Base-by-base conservation (phyloP, 2,888 invertebrate genomes). In the Cyaniris semiargus region DNA sequence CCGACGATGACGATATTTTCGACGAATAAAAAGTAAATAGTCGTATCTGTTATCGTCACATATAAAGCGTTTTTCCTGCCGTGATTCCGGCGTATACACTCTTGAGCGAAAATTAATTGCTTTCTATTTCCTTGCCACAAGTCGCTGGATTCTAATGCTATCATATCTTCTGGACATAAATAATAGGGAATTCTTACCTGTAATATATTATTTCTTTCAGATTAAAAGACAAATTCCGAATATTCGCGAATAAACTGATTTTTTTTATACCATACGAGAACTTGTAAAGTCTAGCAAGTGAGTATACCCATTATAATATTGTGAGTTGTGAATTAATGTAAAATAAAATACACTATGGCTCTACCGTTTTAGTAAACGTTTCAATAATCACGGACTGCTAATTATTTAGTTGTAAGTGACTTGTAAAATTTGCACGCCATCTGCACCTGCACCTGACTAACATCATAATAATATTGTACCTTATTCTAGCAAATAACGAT, bases 61-160 rank as follows among this genome's bases (percentile, higher is more conserved):
- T 66, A 5, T 66, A 66, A 31, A 31, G 15, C 6, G 13, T 31
- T 71, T 71, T 38, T 71, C 4, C 10, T 8, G 18, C 31, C 70
- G 70, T 70, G 34, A 70, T 38, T n/a, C 71, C 10, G n/a, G n/a
- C n/a, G 38, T 71, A n/a, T 38, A 38, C 38, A 27, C 66, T 66
- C 27, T 6, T 66, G 15, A 66, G 38, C 71, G 38, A 71, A 71
- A 71, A 71, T 71, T 71, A 71, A 71, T 71, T 38, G 71, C 71
- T 71, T 71, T 71, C 71, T 71, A 70, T 71, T 71, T 71, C 71
- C 71, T 38, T 21, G 21, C 38, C n/a, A 71, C 71, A 38, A 38
- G 34, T 21, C 71, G 1, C 10, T 21, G 21, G 21, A 71, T 13
- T 13, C 71, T n/a, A 38, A 38, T 71, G n/a, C 13, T 71, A 34